Conservation (phyloP, 1,140 invertebrate genomes). For the Solenopsis invicta region DNA sequence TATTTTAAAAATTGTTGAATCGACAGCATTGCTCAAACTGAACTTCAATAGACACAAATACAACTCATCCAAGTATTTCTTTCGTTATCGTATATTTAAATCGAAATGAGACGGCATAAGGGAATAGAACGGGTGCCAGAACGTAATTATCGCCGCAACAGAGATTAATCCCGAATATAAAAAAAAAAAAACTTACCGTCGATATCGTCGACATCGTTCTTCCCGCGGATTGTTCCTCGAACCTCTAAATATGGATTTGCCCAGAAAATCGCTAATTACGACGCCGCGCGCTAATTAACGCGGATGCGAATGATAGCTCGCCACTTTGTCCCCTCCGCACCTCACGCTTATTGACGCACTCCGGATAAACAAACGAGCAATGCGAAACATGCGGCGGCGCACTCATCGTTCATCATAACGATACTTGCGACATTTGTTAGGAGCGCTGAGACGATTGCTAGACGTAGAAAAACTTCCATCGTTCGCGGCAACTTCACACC, state of each 20-base stretch:
- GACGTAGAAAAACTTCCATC: neutral
- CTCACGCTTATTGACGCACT: neutral
- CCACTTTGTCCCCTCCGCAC: neutral
- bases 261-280: conserved; percentile 12
- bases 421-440: neutral
- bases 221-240: neutral
- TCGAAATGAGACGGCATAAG: neutral
- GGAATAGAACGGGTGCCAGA: neutral
- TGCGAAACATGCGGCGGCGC: neutral
- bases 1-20: conserved; percentile 27
- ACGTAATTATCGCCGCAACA: neutral
- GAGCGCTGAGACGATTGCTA: too few species aligned
- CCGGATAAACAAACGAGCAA: neutral
- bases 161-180: neutral
- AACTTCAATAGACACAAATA: neutral
- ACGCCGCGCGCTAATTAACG: conserved; percentile 31
- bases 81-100: neutral
- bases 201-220: neutral
- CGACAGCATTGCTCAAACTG: neutral
- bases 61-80: neutral
- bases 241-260: neutral
- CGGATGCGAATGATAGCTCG: neutral
- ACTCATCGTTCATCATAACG: neutral
- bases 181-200: neutral
- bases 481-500: neutral